A percentile compares a stretch with the other conserved stretches of the same genome.
Conservation (phyloP, 2,797 vertebrate species). For the Myripristis jacobus region DNA sequence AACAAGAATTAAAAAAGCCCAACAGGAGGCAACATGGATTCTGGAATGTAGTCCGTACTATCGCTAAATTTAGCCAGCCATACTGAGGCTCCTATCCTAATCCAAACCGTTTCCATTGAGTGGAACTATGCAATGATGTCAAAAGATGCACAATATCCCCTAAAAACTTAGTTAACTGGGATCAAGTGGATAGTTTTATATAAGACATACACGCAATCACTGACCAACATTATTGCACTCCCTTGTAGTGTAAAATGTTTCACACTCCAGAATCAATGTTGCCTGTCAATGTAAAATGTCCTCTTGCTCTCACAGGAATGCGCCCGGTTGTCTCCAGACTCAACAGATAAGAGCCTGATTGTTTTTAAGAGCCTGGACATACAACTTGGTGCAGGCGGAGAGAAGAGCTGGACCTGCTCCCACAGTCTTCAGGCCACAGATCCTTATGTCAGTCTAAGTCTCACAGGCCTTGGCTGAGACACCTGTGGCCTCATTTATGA, state of each 20-base stretch:
- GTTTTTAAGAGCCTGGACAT: slow-evolving; percentile 46
- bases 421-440: slow-evolving; percentile 68
- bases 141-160: slow-evolving; percentile 15
- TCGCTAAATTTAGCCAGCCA: slow-evolving; percentile 16
- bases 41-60: slow-evolving; percentile 44
- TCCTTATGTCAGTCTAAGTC: slow-evolving; percentile 53
- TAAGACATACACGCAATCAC: slow-evolving; percentile 40
- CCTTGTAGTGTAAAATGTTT: slow-evolving; percentile 16
- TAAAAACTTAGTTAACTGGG: slow-evolving; percentile 42
- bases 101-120: too few species aligned
- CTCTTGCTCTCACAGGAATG: slow-evolving; percentile 50
- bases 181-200: slow-evolving; percentile 34
- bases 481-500: slow-evolving; percentile 67
- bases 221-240: slow-evolving; percentile 22
- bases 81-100: neutral
- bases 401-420: slow-evolving; percentile 53
- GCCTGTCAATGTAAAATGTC: slow-evolving; percentile 64
- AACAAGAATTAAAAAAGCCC: slow-evolving; percentile 60
- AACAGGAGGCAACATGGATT: slow-evolving; percentile 63
- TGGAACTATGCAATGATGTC: slow-evolving; percentile 11
- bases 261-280: slow-evolving; percentile 64
- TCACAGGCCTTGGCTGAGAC: slow-evolving; percentile 39
- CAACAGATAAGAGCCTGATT: slow-evolving; percentile 51
- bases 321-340: slow-evolving; percentile 47
- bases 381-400: slow-evolving; percentile 57